These are phyloP conservation scores for Alectoris magna DNA, from an alignment of 2,797 vertebrate genomes.

Conservation along the genomic window DNA sequence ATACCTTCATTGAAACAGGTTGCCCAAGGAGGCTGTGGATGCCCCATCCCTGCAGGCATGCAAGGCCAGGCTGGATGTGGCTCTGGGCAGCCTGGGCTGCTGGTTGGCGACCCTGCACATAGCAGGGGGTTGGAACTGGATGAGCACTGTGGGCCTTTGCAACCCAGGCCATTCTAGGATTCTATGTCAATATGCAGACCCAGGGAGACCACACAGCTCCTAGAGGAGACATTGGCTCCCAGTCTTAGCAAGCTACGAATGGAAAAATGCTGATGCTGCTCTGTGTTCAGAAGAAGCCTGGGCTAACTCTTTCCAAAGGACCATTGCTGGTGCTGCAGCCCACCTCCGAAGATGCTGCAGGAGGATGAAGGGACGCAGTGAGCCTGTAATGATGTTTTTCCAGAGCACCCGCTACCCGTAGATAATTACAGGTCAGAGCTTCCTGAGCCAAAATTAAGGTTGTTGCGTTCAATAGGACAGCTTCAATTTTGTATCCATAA, in stretches of 20 bases:
- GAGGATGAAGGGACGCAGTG: not conserved
- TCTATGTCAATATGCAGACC: not conserved
- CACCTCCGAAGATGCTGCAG: not conserved
- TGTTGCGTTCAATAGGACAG: not conserved
- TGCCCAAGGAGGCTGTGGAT: too few relatives aligned
- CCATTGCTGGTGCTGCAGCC: not conserved
- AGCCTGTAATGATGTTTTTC: fast-evolving
- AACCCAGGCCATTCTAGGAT: too few relatives aligned
- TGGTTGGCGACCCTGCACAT: too few relatives aligned
- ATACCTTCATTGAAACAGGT: not conserved
- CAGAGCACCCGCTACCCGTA: not conserved
- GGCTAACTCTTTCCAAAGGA: not conserved
- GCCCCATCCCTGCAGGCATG: too few relatives aligned
- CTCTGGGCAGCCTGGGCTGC: too few relatives aligned
- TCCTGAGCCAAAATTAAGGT: not conserved
- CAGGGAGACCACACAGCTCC: not conserved
- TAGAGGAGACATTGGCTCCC: not conserved
- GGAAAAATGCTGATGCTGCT: not conserved
- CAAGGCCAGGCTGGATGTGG: too few relatives aligned
- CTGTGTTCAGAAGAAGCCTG: fast-evolving
- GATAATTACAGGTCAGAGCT: not conserved
- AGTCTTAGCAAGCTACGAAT: not conserved
- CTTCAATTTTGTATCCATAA: not conserved
- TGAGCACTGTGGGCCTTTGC: too few relatives aligned
- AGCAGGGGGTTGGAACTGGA: too few relatives aligned